phyloP scores from a whole-genome alignment of 2,797 vertebrate genomes.

The Urosaurus nigricauda region DNA sequence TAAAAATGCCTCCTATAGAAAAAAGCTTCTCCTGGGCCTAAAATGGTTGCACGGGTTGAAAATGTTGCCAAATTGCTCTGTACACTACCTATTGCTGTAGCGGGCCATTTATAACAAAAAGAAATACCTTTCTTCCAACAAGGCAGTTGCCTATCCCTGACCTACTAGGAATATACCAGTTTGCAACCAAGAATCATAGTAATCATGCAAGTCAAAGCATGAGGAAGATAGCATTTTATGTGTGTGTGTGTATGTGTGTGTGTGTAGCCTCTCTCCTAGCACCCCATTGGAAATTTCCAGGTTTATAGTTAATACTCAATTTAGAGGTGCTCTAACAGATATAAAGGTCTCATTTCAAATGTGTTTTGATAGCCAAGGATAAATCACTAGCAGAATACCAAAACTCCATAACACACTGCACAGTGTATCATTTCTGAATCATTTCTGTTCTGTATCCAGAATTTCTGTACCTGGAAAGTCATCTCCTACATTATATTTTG shows the following conservation, averaged over 20 bases:
- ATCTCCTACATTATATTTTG: neutral
- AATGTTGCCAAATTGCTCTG: too few species aligned
- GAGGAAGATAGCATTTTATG: neutral
- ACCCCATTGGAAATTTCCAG: too few species aligned
- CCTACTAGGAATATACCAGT: neutral
- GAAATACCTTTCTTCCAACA: too few species aligned
- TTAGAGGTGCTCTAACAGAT: neutral
- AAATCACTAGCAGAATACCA: neutral
- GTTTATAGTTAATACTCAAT: neutral
- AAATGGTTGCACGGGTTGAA: too few species aligned
- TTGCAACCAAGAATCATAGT: conserved; percentile 5
- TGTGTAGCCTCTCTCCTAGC: too few species aligned
- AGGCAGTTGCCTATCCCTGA: too few species aligned
- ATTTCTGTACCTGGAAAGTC: neutral
- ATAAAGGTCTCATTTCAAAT: neutral
- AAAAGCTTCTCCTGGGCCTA: too few species aligned
- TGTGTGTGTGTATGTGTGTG: too few species aligned
- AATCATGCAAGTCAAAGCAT: neutral
- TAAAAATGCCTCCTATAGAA: too few species aligned
- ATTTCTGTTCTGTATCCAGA: neutral
- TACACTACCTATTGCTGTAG: too few species aligned
- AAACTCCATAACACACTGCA: neutral
- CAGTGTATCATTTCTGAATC: neutral
- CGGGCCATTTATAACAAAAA: too few species aligned
- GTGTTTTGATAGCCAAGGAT: neutral